Conservation (phyloP, 1,140 invertebrate species). For the Euglossa dilemma region DNA sequence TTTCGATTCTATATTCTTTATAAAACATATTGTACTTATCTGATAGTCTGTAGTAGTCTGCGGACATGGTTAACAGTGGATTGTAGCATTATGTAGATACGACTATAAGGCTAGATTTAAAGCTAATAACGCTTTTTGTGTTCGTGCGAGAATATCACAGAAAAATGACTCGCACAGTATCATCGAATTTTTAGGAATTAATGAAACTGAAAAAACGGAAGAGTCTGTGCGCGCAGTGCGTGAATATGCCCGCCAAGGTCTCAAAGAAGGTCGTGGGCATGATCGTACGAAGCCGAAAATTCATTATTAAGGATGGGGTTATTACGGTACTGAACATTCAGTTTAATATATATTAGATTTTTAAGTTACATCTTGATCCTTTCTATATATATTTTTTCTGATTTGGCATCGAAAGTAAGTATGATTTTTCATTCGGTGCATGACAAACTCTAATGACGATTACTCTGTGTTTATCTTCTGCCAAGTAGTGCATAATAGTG, state of each 20-base stretch:
- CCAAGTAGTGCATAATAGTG: conserved; percentile 11
- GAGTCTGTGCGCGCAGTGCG: conserved; percentile 81
- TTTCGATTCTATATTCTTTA: conserved; percentile 26
- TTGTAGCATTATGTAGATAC: conserved; percentile 57
- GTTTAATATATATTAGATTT: conserved; percentile 49
- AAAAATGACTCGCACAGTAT: conserved; percentile 71
- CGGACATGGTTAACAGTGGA: conserved; percentile 41
- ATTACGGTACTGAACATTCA: conserved; percentile 85
- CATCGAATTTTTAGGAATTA: conserved; percentile 73
- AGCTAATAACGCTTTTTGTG: conserved; percentile 49
- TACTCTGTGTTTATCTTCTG: conserved; percentile 31
- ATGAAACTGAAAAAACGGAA: conserved; percentile 83
- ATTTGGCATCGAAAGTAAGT: conserved; percentile 38
- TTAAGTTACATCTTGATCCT: conserved; percentile 30
- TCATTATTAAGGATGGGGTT: conserved; percentile 88
- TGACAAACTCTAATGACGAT: conserved; percentile 3
- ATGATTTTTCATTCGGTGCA: conserved; percentile 25
- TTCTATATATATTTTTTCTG: conserved; percentile 16
- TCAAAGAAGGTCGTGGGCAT: conserved; percentile 86
- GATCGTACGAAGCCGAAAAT: conserved; percentile 88
- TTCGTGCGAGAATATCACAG: conserved; percentile 41
- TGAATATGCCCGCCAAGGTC: conserved; percentile 84
- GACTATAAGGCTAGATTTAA: conserved; percentile 36
- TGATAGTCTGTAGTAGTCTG: conserved; percentile 45
- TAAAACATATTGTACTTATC: conserved; percentile 29